Conservation (phyloP, 1,140 invertebrate genomes). For the Drosophila guanche region DNA sequence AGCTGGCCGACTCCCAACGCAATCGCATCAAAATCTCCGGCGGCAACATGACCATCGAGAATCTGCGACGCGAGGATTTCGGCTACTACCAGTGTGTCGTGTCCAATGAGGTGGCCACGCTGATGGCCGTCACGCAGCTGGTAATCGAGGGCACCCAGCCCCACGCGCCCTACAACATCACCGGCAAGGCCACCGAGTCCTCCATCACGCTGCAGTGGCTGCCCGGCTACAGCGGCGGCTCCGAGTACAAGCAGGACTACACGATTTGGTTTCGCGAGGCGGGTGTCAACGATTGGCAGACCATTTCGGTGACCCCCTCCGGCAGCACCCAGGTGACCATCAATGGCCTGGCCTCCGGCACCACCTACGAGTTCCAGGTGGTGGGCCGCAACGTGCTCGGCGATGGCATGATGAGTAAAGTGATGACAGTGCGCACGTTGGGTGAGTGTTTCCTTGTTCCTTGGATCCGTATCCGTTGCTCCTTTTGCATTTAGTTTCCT, state of each 20-base stretch:
- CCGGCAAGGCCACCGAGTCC: conserved; percentile 93
- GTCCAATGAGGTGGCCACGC: conserved; percentile 96
- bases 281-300: conserved; percentile 93
- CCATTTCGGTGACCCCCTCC: conserved; percentile 95
- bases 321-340: conserved; percentile 95
- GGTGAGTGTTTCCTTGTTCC: conserved; percentile 86
- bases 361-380: conserved; percentile 98
- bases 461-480: conserved; percentile 5
- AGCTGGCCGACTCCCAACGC: conserved; percentile 87
- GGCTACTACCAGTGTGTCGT: conserved; percentile 97
- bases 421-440: conserved; percentile 94
- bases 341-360: conserved; percentile 94
- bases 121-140: conserved; percentile 94
- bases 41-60: conserved; percentile 96
- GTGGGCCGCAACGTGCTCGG: conserved; percentile 96
- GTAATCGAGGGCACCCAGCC: conserved; percentile 98
- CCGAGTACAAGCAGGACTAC: conserved; percentile 96
- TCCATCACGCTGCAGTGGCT: conserved; percentile 95
- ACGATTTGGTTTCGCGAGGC: conserved; percentile 95
- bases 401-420: conserved; percentile 97
- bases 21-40: conserved; percentile 90
- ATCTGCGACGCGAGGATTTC: conserved; percentile 94
- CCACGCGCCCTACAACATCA: conserved; percentile 97
- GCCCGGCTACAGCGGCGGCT: conserved; percentile 97
- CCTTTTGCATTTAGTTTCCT: conserved; percentile 8